A percentile compares a stretch with the other conserved stretches of the same genome.
phyloP scores from a whole-genome alignment of 1,140 invertebrate species.

The Cataglyphis hispanica region DNA sequence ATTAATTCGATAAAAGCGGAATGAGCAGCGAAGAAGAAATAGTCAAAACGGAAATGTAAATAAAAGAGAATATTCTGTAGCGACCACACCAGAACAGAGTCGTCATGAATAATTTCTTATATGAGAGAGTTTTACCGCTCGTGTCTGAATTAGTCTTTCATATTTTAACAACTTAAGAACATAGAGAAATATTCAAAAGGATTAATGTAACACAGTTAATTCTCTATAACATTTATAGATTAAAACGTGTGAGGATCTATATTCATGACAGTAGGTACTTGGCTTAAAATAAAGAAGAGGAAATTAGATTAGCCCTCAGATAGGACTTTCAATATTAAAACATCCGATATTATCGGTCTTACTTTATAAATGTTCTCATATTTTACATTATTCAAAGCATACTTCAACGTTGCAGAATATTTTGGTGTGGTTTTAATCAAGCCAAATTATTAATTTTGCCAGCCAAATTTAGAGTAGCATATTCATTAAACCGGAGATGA shows the following conservation, averaged over 20 bases:
- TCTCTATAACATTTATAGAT: neutral
- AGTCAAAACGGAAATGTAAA: neutral
- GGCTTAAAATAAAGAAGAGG: slow-evolving; percentile 23
- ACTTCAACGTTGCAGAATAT: neutral
- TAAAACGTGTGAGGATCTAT: neutral
- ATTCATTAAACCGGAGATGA: neutral
- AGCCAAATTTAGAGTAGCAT: neutral
- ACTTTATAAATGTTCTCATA: slow-evolving; percentile 24
- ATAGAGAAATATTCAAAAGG: neutral
- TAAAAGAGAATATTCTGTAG: neutral
- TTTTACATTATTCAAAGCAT: slow-evolving; percentile 47
- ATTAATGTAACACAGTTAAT: neutral
- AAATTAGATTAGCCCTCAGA: slow-evolving; percentile 17
- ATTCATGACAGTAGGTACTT: neutral
- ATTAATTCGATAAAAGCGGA: slow-evolving; percentile 13
- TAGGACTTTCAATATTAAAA: slow-evolving; percentile 45
- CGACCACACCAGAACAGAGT: neutral
- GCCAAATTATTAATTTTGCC: slow-evolving; percentile 5
- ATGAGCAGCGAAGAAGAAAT: neutral
- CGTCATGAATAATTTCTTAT: neutral
- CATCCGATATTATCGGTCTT: slow-evolving; percentile 37
- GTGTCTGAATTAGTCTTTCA: neutral
- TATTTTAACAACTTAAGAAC: neutral
- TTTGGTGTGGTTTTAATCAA: slow-evolving; percentile 15
- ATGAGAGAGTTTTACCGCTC: neutral